Evolutionary conservation across 2,113 vertebrate species (phyloP).

Genomic region (Uropsilus gracilis): DNA sequence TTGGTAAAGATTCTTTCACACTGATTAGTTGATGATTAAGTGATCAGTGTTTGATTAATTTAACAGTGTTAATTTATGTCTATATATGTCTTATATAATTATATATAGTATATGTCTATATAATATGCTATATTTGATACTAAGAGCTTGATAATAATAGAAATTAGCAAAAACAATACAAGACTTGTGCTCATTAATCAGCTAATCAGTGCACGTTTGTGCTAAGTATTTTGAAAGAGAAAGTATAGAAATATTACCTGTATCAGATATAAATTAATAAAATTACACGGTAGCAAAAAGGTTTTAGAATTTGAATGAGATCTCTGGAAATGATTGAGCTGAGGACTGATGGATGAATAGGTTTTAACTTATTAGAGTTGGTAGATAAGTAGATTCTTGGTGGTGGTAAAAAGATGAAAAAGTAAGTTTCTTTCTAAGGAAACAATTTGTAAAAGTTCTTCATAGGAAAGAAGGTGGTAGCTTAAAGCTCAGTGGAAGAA

Average conservation of each 20-base stretch:
- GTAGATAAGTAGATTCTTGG: background rate
- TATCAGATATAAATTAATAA: background rate
- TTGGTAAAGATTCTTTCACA: background rate
- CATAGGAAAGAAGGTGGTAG: background rate
- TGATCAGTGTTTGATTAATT: background rate
- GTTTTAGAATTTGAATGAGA: background rate
- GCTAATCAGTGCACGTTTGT: background rate
- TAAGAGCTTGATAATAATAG: conserved; percentile 3
- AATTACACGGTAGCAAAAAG: background rate
- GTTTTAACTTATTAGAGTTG: background rate
- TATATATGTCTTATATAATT: background rate
- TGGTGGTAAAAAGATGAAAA: background rate
- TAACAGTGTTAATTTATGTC: too few species aligned
- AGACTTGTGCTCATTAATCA: background rate
- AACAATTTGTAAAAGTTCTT: background rate
- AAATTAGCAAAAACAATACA: background rate
- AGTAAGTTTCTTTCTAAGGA: background rate
- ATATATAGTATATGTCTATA: too few species aligned
- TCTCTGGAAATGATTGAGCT: background rate
- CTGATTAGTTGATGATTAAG: conserved; percentile 26
- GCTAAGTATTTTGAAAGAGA: conserved; percentile 26
- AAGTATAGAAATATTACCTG: background rate
- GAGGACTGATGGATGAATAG: background rate
- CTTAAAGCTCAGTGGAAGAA: background rate
- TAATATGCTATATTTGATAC: background rate